Evolutionary conservation across 2,888 invertebrate genomes (phyloP).

Genomic region (Drosophila melanosoma): DNA sequence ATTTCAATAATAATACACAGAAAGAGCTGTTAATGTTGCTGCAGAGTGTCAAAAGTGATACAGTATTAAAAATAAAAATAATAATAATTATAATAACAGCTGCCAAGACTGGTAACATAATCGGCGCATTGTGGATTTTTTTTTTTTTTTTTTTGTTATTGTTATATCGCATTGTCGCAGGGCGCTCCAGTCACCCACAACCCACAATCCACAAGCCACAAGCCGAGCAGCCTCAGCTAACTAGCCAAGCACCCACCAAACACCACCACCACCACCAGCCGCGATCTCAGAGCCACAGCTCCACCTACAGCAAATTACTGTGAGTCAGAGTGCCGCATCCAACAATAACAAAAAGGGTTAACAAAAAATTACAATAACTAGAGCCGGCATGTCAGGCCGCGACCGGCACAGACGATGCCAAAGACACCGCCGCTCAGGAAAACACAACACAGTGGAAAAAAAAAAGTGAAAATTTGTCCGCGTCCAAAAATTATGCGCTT

Average conservation of each 20-base stretch:
- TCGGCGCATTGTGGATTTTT: conserved; percentile 71
- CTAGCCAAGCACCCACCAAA: conserved; percentile 30
- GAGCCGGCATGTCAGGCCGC: conserved; percentile 43
- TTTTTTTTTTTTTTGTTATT: conserved; percentile 45
- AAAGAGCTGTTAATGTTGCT: conserved; percentile 12
- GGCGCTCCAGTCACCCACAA: conserved; percentile 59
- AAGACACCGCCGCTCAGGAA: conserved; percentile 53
- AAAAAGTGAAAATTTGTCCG: conserved; percentile 82
- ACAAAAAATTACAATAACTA: conserved; percentile 55
- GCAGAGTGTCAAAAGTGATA: conserved; percentile 1
- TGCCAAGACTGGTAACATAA: conserved; percentile 78
- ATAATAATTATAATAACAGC: conserved; percentile 47
- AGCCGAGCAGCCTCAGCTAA: conserved; percentile 18
- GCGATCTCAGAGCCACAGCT: conserved; percentile 18
- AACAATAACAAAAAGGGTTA: conserved; percentile 53
- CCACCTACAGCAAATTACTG: conserved; percentile 29
- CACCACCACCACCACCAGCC: conserved; percentile 20
- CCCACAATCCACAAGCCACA: conserved; percentile 24
- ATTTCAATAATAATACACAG: conserved; percentile 32
- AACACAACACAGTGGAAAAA: conserved; percentile 37
- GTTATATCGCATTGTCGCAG: conserved; percentile 49
- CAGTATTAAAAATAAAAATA: conserved; percentile 21
- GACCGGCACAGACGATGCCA: conserved; percentile 33
- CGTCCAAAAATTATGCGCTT: conserved; percentile 82
- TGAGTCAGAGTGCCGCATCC: conserved; percentile 24